Evolutionary conservation across 2,888 invertebrate species (phyloP).

Genomic region (Synanthedon formicaeformis): DNA sequence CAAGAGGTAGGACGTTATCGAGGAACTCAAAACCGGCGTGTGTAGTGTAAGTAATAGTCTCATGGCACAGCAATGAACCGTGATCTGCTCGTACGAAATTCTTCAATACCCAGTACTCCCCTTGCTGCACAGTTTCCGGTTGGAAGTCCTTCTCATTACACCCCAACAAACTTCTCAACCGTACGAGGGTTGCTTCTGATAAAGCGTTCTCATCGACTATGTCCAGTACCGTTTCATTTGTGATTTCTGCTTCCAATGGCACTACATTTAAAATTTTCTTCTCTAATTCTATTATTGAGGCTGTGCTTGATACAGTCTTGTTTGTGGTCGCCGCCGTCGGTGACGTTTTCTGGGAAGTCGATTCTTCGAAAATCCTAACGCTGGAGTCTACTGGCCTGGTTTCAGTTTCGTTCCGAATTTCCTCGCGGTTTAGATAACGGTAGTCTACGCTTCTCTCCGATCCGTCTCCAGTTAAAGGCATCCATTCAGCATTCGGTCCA

Average conservation of each 20-base stretch:
- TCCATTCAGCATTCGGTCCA: conserved; percentile 41
- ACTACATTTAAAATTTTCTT: conserved; percentile 41
- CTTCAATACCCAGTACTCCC: conserved; percentile 89
- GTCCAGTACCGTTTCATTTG: conserved; percentile 40
- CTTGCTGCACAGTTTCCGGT: conserved; percentile 76
- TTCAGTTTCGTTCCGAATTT: conserved; percentile 39
- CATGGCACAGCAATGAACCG: conserved; percentile 78
- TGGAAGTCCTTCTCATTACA: conserved; percentile 75
- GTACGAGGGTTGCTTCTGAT: conserved; percentile 41
- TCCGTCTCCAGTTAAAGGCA: conserved; percentile 46
- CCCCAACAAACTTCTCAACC: conserved; percentile 60
- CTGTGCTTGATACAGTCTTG: conserved; percentile 56
- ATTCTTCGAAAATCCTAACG: conserved; percentile 35
- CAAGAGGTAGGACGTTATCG: conserved; percentile 86
- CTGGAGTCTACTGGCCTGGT: conserved; percentile 27
- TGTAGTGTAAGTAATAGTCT: conserved; percentile 90
- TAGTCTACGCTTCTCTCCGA: conserved; percentile 39
- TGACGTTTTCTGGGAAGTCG: conserved; percentile 53
- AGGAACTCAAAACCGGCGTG: conserved; percentile 93
- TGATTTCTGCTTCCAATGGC: conserved; percentile 38
- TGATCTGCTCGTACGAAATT: conserved; percentile 85
- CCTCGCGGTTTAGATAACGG: conserved; percentile 32
- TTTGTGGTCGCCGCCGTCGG: conserved; percentile 51
- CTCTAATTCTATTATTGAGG: conserved; percentile 39
- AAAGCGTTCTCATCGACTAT: conserved; percentile 48